Conservation (phyloP, 2,888 invertebrate genomes). For the Zonitis immaculata region DNA sequence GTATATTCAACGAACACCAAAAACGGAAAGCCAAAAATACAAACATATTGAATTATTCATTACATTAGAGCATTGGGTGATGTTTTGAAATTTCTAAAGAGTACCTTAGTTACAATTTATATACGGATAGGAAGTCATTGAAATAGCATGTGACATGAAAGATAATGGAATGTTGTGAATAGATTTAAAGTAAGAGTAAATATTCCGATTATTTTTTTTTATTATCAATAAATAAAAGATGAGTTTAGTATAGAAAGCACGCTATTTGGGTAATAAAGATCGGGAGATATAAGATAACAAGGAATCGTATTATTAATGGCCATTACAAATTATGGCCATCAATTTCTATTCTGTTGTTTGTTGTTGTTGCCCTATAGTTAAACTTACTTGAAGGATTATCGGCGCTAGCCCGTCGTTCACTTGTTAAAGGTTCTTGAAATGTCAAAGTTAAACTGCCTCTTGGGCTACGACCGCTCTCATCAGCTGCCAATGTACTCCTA, state of each 20-base stretch:
- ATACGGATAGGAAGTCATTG: too few relatives aligned
- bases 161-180: too few relatives aligned
- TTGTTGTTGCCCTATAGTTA: too few relatives aligned
- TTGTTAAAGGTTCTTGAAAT: conserved; percentile 58
- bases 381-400: conserved; percentile 54
- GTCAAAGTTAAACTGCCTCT: conserved; percentile 59
- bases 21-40: background rate
- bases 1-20: background rate
- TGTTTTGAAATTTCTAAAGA: background rate
- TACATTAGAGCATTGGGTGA: background rate
- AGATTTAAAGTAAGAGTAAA: too few relatives aligned
- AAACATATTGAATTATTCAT: conserved; percentile 7
- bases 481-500: conserved; percentile 51
- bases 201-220: too few relatives aligned
- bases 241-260: too few relatives aligned
- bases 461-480: conserved; percentile 50
- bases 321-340: too few relatives aligned
- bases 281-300: too few relatives aligned
- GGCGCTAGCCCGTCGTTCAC: conserved; percentile 57
- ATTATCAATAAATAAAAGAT: too few relatives aligned
- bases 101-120: background rate
- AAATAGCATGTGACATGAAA: background rate
- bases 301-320: too few relatives aligned
- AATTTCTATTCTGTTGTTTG: too few relatives aligned
- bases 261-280: too few relatives aligned